Evolutionary conservation across 1,140 invertebrate genomes (phyloP), one percentile per base, ranked within the genome.

Genomic region (Lysiphlebus fabarum): DNA sequence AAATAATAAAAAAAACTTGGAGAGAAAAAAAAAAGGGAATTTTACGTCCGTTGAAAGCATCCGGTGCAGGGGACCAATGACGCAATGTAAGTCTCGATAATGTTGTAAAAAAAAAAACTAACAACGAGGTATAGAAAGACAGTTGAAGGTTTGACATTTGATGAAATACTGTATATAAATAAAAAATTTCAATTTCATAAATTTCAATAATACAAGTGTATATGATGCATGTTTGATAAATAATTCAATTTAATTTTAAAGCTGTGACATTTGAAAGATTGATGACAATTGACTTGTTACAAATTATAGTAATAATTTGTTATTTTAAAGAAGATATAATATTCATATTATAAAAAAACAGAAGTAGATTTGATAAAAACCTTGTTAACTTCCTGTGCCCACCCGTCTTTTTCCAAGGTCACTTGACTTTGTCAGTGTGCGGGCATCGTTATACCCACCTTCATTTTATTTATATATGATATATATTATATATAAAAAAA

Each of bases 331-430:
- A 26, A 26, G 17, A 26, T 26, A 26, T 26, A 26, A 11, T 40
- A 42, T 14, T 14, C 12, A 12, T 47, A n/a, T n/a, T n/a, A 37
- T 10, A 7, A 45, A 48, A 57, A 37, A 48, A 45, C 40, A 42
- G 38, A 37, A 58, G 50, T 44, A 56, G 47, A 44, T 54, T 64
- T 65, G 74, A 78, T 77, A 75, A 78, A 76, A 78, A 77, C 76
- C 76, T 78, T 77, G 76, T 73, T 72, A 71, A 78, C 76, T 78
- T 78, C 76, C 75, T 74, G 74, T 70, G 72, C 67, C 17, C 70
- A 71, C 72, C 74, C 71, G 75, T 67, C 68, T 74, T 71, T 65
- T 61, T 66, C 68, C 76, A 77, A 78, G 76, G 76, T 71, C 70
- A 63, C 63, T 66, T 74, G 69, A 71, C 77, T 77, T 73, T 70